A percentile compares a stretch with the other conserved stretches of the same genome.
Evolutionary conservation across 2,113 vertebrate genomes (phyloP).

Genomic region (Misgurnus mizolepis): DNA sequence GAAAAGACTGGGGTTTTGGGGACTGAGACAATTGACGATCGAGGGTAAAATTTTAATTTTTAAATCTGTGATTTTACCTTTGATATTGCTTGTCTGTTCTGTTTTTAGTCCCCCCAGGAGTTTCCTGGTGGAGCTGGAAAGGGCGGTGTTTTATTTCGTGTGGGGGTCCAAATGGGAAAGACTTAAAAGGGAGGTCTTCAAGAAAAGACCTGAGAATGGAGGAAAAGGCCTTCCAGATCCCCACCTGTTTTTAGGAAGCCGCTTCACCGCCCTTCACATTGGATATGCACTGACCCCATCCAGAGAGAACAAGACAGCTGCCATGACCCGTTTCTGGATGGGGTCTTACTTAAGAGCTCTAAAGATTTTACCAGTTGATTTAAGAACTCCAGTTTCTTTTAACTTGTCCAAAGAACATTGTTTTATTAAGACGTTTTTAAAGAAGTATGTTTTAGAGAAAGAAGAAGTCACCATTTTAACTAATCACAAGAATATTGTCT

Average conservation of each 20-base stretch:
- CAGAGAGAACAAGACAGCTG: too few species aligned
- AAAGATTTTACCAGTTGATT: not conserved
- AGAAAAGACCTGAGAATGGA: not conserved
- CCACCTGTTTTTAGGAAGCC: conserved; percentile 30
- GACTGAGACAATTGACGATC: not conserved
- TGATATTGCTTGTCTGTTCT: not conserved
- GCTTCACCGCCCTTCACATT: not conserved
- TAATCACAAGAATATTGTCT: not conserved
- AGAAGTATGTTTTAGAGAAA: too few species aligned
- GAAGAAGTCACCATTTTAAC: not conserved
- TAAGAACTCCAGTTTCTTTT: not conserved
- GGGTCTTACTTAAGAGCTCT: not conserved
- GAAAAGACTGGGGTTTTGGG: conserved; percentile 3
- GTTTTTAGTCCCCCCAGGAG: conserved; percentile 7
- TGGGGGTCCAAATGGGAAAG: conserved; percentile 45
- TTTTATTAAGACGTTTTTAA: not conserved
- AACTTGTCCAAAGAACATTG: accelerated
- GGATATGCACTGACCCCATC: not conserved
- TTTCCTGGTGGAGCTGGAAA: not conserved
- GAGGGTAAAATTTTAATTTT: conserved; percentile 44
- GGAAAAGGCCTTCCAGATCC: conserved; percentile 29
- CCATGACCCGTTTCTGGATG: conserved; percentile 25
- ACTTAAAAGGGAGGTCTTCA: not conserved
- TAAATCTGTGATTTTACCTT: conserved; percentile 40
- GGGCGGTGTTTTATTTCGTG: conserved; percentile 18